phyloP scores from a whole-genome alignment of 2,888 invertebrate genomes.

The Phyllotreta striolata region DNA sequence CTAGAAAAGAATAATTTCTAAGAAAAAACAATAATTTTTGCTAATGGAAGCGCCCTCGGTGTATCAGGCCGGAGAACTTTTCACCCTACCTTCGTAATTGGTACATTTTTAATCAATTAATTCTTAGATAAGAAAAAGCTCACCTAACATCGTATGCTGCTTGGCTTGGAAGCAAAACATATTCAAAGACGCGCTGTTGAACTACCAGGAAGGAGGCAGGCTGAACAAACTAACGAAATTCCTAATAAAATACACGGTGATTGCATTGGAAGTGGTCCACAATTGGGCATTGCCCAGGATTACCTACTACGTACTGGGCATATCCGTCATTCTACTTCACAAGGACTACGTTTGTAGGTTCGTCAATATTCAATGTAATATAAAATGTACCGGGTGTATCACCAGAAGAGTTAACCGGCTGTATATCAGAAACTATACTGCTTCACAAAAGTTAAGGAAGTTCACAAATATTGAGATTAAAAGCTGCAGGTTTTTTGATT shows the following conservation, averaged over 20 bases:
- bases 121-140: constrained; percentile 68
- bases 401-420: no score
- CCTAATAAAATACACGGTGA: constrained; percentile 62
- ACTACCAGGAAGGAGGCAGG: constrained; percentile 64
- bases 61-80: no score
- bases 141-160: constrained; percentile 77
- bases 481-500: no score
- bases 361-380: constrained; percentile 55
- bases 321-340: constrained; percentile 74
- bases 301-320: constrained; percentile 67
- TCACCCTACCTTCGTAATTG: no score
- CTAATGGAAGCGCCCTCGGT: no score
- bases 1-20: no score
- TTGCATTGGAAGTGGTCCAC: constrained; percentile 66
- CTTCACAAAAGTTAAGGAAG: no score
- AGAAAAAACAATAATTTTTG: no score
- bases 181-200: constrained; percentile 69
- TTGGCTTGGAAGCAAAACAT: constrained; percentile 77
- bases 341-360: constrained; percentile 76
- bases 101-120: constrained; percentile 21
- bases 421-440: no score
- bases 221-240: constrained; percentile 62
- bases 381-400: no score
- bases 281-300: constrained; percentile 68
- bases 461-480: no score